A percentile compares a stretch with the other conserved stretches of the same genome.
Conservation (phyloP, 2,888 invertebrate species). For the Drosophila tripunctata region DNA sequence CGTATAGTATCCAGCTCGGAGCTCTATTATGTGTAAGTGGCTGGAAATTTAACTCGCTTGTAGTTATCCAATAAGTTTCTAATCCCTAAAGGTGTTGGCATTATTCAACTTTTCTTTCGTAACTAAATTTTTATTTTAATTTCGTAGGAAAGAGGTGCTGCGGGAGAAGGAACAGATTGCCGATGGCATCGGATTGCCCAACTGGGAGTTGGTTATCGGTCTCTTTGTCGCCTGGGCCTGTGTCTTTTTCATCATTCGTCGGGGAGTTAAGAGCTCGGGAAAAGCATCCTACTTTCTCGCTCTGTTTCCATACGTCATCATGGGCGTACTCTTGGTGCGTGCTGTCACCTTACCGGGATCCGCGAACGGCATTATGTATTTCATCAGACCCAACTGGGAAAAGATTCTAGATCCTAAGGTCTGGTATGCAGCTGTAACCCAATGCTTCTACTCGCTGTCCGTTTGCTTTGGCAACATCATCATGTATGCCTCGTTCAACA, state of each 20-base stretch:
- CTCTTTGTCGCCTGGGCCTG: constrained; percentile 85
- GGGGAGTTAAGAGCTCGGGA: constrained; percentile 88
- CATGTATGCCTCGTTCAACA: constrained; percentile 87
- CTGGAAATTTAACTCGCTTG: not conserved
- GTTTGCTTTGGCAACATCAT: constrained; percentile 88
- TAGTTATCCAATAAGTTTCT: not conserved
- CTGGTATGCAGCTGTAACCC: constrained; percentile 88
- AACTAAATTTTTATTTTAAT: not conserved
- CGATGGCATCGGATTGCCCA: constrained; percentile 86
- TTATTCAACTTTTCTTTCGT: not conserved
- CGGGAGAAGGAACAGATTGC: constrained; percentile 85
- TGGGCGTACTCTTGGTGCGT: constrained; percentile 87
- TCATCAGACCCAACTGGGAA: constrained; percentile 88
- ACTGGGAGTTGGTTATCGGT: constrained; percentile 85
- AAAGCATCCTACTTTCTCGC: constrained; percentile 91
- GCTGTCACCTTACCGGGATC: constrained; percentile 87
- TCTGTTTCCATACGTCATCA: constrained; percentile 88
- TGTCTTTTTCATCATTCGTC: constrained; percentile 85
- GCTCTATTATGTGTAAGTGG: constrained; percentile 85
- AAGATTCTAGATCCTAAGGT: constrained; percentile 87
- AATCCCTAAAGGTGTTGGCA: constrained; percentile 35
- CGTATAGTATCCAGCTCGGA: constrained; percentile 85
- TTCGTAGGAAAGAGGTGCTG: constrained; percentile 85
- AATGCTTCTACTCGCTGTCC: constrained; percentile 87
- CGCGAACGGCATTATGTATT: constrained; percentile 87